These are phyloP conservation scores for Nephila pilipes DNA, from an alignment of 1,140 invertebrate species.

Conservation along the genomic window DNA sequence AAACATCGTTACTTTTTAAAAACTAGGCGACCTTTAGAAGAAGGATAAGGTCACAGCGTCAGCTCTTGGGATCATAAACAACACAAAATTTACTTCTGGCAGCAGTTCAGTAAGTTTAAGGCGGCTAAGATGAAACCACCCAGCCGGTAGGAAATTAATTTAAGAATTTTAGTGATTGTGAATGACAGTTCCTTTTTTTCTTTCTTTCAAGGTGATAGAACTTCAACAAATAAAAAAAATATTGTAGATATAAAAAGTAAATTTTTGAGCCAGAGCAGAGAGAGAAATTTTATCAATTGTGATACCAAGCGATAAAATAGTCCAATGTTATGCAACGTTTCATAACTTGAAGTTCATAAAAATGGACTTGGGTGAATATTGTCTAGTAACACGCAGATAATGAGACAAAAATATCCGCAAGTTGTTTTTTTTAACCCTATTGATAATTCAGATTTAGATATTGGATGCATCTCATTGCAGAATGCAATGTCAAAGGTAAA, in stretches of 20 bases:
- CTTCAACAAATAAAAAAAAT: too few species aligned
- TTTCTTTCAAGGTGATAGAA: background rate
- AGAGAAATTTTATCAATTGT: background rate
- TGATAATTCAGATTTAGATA: too few species aligned
- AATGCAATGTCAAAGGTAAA: too few species aligned
- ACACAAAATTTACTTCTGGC: constrained; percentile 15
- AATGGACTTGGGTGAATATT: too few species aligned
- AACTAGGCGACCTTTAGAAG: constrained; percentile 22
- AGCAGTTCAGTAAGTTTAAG: background rate
- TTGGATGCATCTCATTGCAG: too few species aligned
- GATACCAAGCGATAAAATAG: background rate
- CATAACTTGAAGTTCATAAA: too few species aligned
- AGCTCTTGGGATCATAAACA: background rate
- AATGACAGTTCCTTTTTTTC: background rate
- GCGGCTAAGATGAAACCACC: background rate
- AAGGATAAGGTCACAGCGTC: constrained; percentile 4
- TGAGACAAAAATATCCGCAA: too few species aligned
- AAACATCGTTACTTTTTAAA: background rate
- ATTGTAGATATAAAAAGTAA: background rate
- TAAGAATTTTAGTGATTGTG: background rate
- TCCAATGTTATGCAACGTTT: too few species aligned
- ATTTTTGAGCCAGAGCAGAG: background rate
- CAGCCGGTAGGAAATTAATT: background rate
- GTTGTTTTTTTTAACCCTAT: too few species aligned
- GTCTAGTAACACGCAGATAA: too few species aligned